These are phyloP conservation scores for Microcebus griseorufus DNA, from an alignment of 2,113 vertebrate genomes.

Conservation along the genomic window DNA sequence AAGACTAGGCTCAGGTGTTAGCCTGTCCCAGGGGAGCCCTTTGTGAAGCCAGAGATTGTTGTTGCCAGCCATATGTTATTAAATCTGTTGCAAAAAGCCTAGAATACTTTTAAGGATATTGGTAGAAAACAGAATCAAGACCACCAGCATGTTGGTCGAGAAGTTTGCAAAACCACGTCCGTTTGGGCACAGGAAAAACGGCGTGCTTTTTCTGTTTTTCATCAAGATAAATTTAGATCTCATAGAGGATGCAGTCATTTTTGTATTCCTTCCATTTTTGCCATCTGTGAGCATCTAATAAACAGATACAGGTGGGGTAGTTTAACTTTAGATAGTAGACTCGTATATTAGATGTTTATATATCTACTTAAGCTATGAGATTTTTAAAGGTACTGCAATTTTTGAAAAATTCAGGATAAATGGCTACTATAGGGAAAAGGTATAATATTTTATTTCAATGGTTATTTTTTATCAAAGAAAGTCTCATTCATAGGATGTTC, in stretches of 20 bases:
- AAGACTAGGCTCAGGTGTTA: background rate
- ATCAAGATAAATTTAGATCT: background rate
- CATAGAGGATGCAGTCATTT: background rate
- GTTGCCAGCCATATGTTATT: background rate
- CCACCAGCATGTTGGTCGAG: background rate
- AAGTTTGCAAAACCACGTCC: background rate
- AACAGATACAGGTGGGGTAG: background rate
- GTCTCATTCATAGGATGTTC: background rate
- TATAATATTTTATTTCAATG: background rate
- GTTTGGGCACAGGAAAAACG: background rate
- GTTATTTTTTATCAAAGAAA: background rate
- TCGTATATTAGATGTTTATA: background rate
- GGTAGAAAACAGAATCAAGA: conserved; percentile 30
- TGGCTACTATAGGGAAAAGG: background rate
- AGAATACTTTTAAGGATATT: background rate
- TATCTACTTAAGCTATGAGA: background rate
- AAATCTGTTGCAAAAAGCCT: background rate
- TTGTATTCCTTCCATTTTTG: background rate
- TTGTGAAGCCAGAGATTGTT: background rate
- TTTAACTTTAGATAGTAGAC: background rate
- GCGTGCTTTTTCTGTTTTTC: background rate
- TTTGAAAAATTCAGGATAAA: background rate
- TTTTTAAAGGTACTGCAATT: background rate
- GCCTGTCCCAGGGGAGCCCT: background rate
- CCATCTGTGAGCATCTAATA: background rate